Base-by-base conservation (phyloP, 2,888 invertebrate species). In the Drosophila ezoana region DNA sequence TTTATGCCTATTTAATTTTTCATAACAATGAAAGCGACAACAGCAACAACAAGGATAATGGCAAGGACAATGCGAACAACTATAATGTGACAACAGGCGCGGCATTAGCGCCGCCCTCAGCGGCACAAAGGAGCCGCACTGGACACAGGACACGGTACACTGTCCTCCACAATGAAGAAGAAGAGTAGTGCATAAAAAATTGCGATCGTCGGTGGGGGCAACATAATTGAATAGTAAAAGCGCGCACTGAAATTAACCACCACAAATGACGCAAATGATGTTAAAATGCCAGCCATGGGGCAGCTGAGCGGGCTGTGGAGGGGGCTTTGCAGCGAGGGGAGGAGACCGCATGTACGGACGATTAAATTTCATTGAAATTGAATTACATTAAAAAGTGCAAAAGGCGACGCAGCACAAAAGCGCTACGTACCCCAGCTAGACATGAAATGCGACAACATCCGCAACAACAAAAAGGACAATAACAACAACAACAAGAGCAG, bases 331-430 rank as follows among this genome's bases (percentile, higher is more conserved):
- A n/a, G 44, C 6, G 18, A 16, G n/a, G 16, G 51, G 10, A 13
- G 14, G 6, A 18, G 52, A 60, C 64, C 57, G 70, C 72, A 72
- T 80, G 81, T 80, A 82, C 87, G 79, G 82, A 66, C 86, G 86
- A 87, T 87, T 87, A 87, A 87, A 87, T 87, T 87, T 89, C 86
- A 87, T 79, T 87, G 89, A 89, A 87, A 87, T 87, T 81, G 89
- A 87, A 87, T 87, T 82, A 87, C 87, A 89, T 87, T 79, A 87
- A 81, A 81, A 78, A 75, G 81, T 85, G 83, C 81, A 88, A 88
- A 88, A 88, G 81, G 89, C 89, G 75, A 81, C 60, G 67, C 52
- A 62, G 75, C 72, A 73, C 71, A 81, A 77, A 72, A 75, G 75
- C 70, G 38, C 20, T 47, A 18, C 54, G 28, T 33, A 28, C 13